These are phyloP conservation scores for Parotocinclus haroldoi DNA, from an alignment of 2,797 vertebrate genomes.

Conservation along the genomic window DNA sequence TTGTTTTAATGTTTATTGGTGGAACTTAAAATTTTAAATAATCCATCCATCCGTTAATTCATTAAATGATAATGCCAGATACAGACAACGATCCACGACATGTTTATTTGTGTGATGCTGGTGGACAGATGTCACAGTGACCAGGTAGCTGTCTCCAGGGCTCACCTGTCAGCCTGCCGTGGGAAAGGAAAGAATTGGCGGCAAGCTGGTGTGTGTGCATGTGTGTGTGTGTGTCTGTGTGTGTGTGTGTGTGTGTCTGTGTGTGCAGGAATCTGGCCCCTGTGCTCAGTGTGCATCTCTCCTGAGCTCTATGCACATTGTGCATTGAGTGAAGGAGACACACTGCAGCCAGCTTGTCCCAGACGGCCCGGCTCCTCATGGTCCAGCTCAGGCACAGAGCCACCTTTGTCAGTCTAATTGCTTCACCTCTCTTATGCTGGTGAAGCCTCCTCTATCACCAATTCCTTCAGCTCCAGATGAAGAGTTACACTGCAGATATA, in stretches of 20 bases:
- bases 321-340: conserved; percentile 87
- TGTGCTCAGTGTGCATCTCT: conserved; percentile 55
- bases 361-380: conserved; percentile 97
- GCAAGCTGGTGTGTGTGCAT: conserved; percentile 52
- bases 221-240: conserved; percentile 34
- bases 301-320: conserved; percentile 78
- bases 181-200: conserved; percentile 46
- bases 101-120: conserved; percentile 2
- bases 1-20: no score
- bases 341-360: conserved; percentile 89
- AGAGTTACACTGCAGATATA: conserved; percentile 19
- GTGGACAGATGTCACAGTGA: conserved; percentile 22
- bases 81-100: neutral
- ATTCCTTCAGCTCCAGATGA: conserved; percentile 31
- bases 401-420: conserved; percentile 99
- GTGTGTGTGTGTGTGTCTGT: conserved; percentile 31
- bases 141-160: conserved; percentile 42
- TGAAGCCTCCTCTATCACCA: conserved; percentile 64
- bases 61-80: neutral
- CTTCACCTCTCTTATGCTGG: conserved; percentile 80
- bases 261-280: conserved; percentile 71
- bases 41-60: no score
- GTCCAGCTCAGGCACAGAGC: conserved; percentile 93
- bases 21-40: no score
- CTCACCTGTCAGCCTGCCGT: conserved; percentile 52